phyloP scores from a whole-genome alignment of 2,797 vertebrate species.

The Muraenolepis orangiensis region DNA sequence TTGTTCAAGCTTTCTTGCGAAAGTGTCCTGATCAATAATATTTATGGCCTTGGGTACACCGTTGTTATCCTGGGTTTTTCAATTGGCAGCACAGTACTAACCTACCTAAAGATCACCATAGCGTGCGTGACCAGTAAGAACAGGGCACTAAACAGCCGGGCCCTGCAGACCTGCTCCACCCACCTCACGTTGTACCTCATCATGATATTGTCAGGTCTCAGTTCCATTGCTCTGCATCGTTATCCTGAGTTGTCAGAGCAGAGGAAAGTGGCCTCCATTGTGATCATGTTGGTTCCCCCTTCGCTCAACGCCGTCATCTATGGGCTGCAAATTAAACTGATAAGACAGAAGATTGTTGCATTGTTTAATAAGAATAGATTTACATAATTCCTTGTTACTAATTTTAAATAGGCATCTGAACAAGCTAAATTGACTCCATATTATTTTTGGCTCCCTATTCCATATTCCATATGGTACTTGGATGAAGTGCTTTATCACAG shows the following conservation, averaged over 20 bases:
- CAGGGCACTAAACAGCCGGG: slow-evolving; percentile 43
- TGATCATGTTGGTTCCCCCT: slow-evolving; percentile 35
- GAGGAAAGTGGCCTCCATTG: slow-evolving; percentile 36
- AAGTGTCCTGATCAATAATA: slow-evolving; percentile 66
- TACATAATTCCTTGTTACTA: not conserved
- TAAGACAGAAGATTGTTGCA: slow-evolving; percentile 26
- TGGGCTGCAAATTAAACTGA: slow-evolving; percentile 45
- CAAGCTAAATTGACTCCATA: not conserved
- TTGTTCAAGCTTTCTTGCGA: slow-evolving; percentile 78
- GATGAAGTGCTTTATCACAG: not conserved
- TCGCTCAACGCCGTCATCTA: slow-evolving; percentile 46
- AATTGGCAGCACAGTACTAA: slow-evolving; percentile 52
- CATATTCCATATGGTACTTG: not conserved
- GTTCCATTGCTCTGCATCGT: slow-evolving; percentile 34
- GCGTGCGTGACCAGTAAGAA: slow-evolving; percentile 58
- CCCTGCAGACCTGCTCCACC: slow-evolving; percentile 64
- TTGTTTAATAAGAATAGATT: slow-evolving; percentile 23
- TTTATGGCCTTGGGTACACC: slow-evolving; percentile 68
- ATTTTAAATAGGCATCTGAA: not conserved
- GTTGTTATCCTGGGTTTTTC: slow-evolving; percentile 57
- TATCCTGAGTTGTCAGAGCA: slow-evolving; percentile 33
- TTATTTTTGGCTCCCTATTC: not conserved
- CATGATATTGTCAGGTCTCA: slow-evolving; percentile 23
- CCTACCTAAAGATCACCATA: slow-evolving; percentile 62
- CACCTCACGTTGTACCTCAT: slow-evolving; percentile 64